These are phyloP conservation scores for Xestia sexstrigata DNA, from an alignment of 2,888 invertebrate species.

Conservation along the genomic window DNA sequence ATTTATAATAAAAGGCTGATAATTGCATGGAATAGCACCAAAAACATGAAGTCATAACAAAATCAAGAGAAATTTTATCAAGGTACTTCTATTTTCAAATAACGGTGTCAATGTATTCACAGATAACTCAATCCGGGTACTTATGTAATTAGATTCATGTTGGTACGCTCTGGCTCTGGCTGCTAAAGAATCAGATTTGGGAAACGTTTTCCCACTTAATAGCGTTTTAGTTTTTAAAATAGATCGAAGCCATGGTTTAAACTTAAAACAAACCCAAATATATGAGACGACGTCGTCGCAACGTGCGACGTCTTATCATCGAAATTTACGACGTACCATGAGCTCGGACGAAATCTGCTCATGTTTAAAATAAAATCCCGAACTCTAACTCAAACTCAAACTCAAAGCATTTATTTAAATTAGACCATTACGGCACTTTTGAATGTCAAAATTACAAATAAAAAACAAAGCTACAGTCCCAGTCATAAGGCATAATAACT, in stretches of 20 bases:
- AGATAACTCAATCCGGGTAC: slow-evolving; percentile 30
- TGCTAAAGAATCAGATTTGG: slow-evolving; percentile 18
- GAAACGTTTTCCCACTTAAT: slow-evolving; percentile 9
- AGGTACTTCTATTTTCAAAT: slow-evolving; percentile 15
- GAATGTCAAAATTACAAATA: too few species aligned
- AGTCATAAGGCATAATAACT: too few species aligned
- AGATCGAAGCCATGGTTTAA: not conserved
- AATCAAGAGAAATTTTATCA: not conserved
- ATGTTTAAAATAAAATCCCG: too few species aligned
- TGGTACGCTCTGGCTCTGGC: not conserved
- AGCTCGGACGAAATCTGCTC: too few species aligned
- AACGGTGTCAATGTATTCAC: slow-evolving; percentile 24
- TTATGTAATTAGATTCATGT: slow-evolving; percentile 30
- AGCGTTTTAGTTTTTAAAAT: slow-evolving; percentile 22
- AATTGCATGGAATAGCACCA: not conserved
- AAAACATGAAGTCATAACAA: not conserved
- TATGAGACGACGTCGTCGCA: too few species aligned
- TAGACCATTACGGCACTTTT: too few species aligned
- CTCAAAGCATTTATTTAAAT: too few species aligned
- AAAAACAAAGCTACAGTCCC: too few species aligned
- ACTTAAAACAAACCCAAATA: too few species aligned
- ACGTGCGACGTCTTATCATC: too few species aligned
- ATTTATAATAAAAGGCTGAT: not conserved
- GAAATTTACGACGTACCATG: too few species aligned
- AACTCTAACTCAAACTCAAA: too few species aligned